A percentile compares a stretch with the other conserved stretches of the same genome.
Evolutionary conservation across 1,140 invertebrate species (phyloP).

Genomic region (Trichomalopsis sarcophagae): DNA sequence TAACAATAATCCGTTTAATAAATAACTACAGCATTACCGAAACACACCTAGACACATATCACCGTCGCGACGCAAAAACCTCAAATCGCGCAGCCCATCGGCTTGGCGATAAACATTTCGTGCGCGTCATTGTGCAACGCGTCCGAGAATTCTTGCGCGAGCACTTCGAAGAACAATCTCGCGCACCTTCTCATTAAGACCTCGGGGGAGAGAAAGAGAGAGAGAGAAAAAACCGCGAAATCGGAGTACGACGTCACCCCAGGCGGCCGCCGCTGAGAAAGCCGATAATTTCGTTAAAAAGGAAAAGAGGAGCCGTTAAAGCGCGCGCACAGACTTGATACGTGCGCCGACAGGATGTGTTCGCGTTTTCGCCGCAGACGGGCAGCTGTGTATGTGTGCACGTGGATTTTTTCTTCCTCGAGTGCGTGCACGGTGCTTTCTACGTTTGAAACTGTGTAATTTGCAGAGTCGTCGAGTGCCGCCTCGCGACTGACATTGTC

Average conservation of each 20-base stretch:
- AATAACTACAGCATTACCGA: neutral
- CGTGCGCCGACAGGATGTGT: neutral
- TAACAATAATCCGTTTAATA: neutral
- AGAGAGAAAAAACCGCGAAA: slow-evolving; percentile 6
- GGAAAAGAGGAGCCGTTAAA: slow-evolving; percentile 8
- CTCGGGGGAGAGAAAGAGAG: neutral
- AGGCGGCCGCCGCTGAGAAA: neutral
- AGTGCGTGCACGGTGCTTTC: no score
- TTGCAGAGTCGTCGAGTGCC: neutral
- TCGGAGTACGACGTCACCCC: neutral
- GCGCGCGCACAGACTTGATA: neutral
- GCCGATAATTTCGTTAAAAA: slow-evolving; percentile 24
- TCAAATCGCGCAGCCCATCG: no score
- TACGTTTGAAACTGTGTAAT: neutral
- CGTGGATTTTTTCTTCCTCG: neutral
- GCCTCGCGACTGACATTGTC: neutral
- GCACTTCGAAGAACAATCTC: neutral
- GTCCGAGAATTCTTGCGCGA: no score
- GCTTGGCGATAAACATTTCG: no score
- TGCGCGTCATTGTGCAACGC: no score
- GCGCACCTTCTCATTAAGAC: neutral
- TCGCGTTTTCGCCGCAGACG: neutral
- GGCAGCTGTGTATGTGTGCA: neutral
- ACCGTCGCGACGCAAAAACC: no score
- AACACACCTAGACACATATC: neutral